Conservation (phyloP, 2,797 vertebrate species). For the Macroramphosus scolopax region DNA sequence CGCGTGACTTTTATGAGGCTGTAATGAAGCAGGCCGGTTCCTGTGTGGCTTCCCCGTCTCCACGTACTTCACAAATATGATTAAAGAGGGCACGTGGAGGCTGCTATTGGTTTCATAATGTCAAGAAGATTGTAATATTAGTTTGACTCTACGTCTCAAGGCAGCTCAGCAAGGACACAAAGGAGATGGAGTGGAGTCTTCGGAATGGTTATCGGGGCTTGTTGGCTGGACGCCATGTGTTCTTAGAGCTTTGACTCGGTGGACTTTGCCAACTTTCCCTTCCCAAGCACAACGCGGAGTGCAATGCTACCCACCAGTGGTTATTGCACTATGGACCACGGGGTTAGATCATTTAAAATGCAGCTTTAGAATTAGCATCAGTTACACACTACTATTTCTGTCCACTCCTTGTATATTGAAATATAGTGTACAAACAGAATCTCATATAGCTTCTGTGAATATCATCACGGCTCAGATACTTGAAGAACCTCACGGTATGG, state of each 20-base stretch:
- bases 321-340: conserved; percentile 37
- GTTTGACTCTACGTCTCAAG: conserved; percentile 63
- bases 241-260: conserved; percentile 60
- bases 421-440: background rate
- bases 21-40: conserved; percentile 52
- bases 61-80: conserved; percentile 56
- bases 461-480: too few species aligned
- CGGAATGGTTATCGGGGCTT: conserved; percentile 59
- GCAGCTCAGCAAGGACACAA: conserved; percentile 54
- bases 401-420: background rate
- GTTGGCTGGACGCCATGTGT: conserved; percentile 60
- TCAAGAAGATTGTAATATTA: conserved; percentile 66
- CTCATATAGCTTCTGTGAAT: too few species aligned
- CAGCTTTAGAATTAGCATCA: conserved; percentile 37
- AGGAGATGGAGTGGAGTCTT: conserved; percentile 56
- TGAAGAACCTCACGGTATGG: too few species aligned
- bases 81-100: conserved; percentile 59
- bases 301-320: conserved; percentile 32
- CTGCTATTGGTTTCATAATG: conserved; percentile 61
- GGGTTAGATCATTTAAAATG: conserved; percentile 57
- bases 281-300: conserved; percentile 36
- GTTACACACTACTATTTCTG: background rate
- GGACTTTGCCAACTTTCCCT: conserved; percentile 62
- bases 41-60: conserved; percentile 47
- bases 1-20: conserved; percentile 37